Base-by-base conservation (phyloP, 37 sponge, comb jelly and placozoan species). In the Diacarnus erythraeanus region DNA sequence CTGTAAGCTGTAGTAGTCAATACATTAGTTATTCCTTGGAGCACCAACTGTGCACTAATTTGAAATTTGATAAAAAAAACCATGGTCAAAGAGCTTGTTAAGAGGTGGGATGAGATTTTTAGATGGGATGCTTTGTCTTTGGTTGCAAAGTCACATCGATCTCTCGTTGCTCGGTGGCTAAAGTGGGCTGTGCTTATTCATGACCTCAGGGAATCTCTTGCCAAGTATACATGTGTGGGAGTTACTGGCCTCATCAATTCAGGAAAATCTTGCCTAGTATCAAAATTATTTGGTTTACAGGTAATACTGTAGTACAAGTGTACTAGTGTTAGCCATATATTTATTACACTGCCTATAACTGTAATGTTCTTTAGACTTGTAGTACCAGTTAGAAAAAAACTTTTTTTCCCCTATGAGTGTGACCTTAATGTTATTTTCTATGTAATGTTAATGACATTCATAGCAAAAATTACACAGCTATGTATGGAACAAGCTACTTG, bases 1-100 rank as follows among this genome's bases (percentile, higher is more conserved):
- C 78, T 3, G 82, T 90, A 1, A 85, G 77, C 29, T 90, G 85
- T 58, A 90, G 72, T 61, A 81, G 75, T 38, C 71, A 81, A 61
- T 89, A 89, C 36, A 68, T 89, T 38, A 83, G 89, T 41, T 89
- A 89, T 64, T 89, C 89, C 3, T 59, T 90, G 30, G 90, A 90
- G 27, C 81, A 80, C 20, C 90, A 90, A 64, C 81, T 90, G 26
- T 74, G 64, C 21, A 63, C 39, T 26, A 77, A 84, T 20, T 44
- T 72, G 26, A 76, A 74, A 17, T 70, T 75, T 42, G 64, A 59
- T 12, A n/a, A 80, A 80, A 69, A 29, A 40, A 0, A 69, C 33
- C 20, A 54, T 70, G 1, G 65, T 82, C 27, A 40, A 64, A 21
- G 38, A 74, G 3, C 65, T 82, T 0, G 63, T 82, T 42, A 21